Evolutionary conservation across 2,888 invertebrate species (phyloP), one percentile per base, ranked within the genome.

Genomic region (Drosophila paramelanica): DNA sequence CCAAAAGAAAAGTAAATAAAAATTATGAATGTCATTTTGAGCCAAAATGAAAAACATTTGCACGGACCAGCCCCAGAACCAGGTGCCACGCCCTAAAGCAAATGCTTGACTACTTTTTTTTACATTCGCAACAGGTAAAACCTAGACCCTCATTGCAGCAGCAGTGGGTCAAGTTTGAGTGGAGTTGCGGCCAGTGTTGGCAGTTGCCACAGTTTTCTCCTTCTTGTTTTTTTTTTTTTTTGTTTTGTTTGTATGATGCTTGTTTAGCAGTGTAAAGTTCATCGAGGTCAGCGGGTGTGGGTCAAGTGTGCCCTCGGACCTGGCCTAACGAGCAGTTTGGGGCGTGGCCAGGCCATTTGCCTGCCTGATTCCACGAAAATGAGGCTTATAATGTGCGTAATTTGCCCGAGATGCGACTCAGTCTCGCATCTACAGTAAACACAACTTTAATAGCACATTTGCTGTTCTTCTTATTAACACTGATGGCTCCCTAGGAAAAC

Each of bases 11-110:
- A 78, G 73, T 76, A 82, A 82, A 88, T 82, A 82, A 67, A 74
- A 85, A 88, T 88, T 86, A 80, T 83, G 83, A 88, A 88, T 85
- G 87, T 75, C 81, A 71, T 81, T 81, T 75, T 33, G 56, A 57
- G 57, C 36, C 42, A 52, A 45, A 64, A 45, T 36, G 51, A 42
- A 72, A 53, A 56, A 59, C 31, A 67, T 67, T 62, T 67, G 61
- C 53, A 58, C 46, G 49, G 14, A 20, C 17, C 39, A 38, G 27
- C 10, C 51, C 31, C 41, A 38, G n/a, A 53, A 43, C 47, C 41
- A 23, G 14, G 27, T 43, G 42, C 43, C 39, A 41, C 55, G 60
- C 74, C 74, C 41, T 11, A 5, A 25, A 10, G 25, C 39, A 42
- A 45, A 8, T 27, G 41, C 33, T 38, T 11, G 27, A 31, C 45